Evolutionary conservation across 2,797 vertebrate genomes (phyloP).

Genomic region (Enteromius argenteus): DNA sequence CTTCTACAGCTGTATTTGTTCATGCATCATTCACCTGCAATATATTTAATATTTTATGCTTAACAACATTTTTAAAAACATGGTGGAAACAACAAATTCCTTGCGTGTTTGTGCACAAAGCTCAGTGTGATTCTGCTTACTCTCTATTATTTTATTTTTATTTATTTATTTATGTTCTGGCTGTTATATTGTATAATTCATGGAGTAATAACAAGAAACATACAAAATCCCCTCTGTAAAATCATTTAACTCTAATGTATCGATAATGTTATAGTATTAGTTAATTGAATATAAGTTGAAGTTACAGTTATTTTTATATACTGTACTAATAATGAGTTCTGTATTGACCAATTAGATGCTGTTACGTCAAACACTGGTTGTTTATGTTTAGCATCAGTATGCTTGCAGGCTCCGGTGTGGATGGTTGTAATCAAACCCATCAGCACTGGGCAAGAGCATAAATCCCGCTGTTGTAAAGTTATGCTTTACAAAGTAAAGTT

Average conservation of each 20-base stretch:
- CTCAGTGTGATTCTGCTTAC: background rate
- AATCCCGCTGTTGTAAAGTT: background rate
- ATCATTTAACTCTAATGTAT: background rate
- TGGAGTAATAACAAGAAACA: background rate
- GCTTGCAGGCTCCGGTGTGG: background rate
- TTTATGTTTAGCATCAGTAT: background rate
- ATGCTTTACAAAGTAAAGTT: background rate
- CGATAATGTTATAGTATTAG: no score
- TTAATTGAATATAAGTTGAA: no score
- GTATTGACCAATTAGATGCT: background rate
- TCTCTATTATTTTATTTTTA: background rate
- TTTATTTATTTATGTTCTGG: background rate
- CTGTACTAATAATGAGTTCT: background rate
- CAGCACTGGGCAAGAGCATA: background rate
- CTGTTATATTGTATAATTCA: background rate
- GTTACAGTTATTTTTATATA: background rate
- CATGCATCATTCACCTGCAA: background rate
- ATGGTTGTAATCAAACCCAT: background rate
- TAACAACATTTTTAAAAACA: background rate
- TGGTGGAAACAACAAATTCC: background rate
- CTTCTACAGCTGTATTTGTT: background rate
- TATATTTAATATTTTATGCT: background rate
- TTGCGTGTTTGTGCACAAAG: background rate
- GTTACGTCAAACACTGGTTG: background rate
- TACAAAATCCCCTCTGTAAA: background rate